A percentile compares a stretch with the other conserved stretches of the same genome.
phyloP scores from a whole-genome alignment of 2,888 invertebrate genomes.

The Zelleria hepariella region DNA sequence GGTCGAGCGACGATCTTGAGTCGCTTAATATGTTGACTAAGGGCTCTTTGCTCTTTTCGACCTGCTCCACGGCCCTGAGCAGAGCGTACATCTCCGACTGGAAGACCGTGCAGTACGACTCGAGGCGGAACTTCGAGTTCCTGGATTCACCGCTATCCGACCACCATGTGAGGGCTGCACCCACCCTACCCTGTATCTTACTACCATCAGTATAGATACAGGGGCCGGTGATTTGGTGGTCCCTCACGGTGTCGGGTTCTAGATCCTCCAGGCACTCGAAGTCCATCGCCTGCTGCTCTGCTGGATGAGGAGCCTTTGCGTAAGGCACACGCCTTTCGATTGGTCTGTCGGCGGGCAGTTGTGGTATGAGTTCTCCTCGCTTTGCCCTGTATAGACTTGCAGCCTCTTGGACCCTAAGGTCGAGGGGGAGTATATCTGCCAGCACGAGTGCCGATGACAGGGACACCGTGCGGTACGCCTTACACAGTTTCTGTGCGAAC shows the following conservation, averaged over 20 bases:
- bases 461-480: too few species aligned
- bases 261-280: background rate
- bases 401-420: too few species aligned
- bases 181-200: slow-evolving; percentile 1
- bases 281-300: background rate
- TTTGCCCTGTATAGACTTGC: too few species aligned
- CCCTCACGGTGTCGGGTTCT: background rate
- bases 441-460: too few species aligned
- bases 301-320: background rate
- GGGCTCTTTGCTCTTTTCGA: background rate
- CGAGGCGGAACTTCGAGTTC: background rate
- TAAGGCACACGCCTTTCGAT: background rate
- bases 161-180: slow-evolving; percentile 2
- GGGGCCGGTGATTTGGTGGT: background rate
- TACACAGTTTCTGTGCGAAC: too few species aligned
- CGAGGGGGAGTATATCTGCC: too few species aligned
- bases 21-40: background rate
- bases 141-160: background rate
- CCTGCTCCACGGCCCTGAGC: background rate
- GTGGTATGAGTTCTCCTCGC: background rate
- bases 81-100: background rate
- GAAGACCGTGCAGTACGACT: slow-evolving; percentile 4
- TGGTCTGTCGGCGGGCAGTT: background rate
- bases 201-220: slow-evolving; percentile 4
- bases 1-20: background rate